Evolutionary conservation across 2,888 invertebrate species (phyloP), one percentile per base, ranked within the genome.

Genomic region (Amphipyra tragopoginis): DNA sequence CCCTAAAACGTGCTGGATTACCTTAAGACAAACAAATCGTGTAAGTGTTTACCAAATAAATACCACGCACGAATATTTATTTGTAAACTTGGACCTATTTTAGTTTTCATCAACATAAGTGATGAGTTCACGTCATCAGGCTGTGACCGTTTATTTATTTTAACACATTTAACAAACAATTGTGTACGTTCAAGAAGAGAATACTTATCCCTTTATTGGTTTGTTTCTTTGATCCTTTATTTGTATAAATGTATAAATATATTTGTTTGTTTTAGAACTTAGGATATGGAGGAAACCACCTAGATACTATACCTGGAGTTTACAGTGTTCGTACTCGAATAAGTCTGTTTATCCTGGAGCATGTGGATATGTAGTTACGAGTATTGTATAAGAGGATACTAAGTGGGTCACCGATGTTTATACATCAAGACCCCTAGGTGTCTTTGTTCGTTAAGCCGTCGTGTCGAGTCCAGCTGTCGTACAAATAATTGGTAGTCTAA

Each of bases 171-270:
- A 40, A 65, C 56, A 66, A 54, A 61, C 53, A 62, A 56, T 56
- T 29, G 51, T 21, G 21, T 21, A 21, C 3, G 21, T 21, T 2
- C 21, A 21, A 21, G 10, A 33, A n/a, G 33, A 42, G 33, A 15
- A 13, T 53, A 44, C 36, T 38, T 26, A 44, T 1, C 10, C 74
- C 72, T 72, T 75, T 42, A 47, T 73, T 62, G 61, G 65, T 77
- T 54, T 26, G 56, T 57, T 51, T 57, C 68, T 64, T 73, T 66
- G 58, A 65, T 77, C 60, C 33, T 57, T 47, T 61, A 64, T n/a
- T n/a, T n/a, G n/a, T n/a, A n/a, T n/a, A n/a, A n/a, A n/a, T n/a
- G n/a, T n/a, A n/a, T n/a, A n/a, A n/a, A n/a, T 21, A 21, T 21
- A 3, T 43, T 3, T 47, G 45, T 56, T 60, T 53, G 42, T 54